Evolutionary conservation across 2,888 invertebrate species (phyloP), one percentile per base, ranked within the genome.

Genomic region (Zhuqinia jingwanae): DNA sequence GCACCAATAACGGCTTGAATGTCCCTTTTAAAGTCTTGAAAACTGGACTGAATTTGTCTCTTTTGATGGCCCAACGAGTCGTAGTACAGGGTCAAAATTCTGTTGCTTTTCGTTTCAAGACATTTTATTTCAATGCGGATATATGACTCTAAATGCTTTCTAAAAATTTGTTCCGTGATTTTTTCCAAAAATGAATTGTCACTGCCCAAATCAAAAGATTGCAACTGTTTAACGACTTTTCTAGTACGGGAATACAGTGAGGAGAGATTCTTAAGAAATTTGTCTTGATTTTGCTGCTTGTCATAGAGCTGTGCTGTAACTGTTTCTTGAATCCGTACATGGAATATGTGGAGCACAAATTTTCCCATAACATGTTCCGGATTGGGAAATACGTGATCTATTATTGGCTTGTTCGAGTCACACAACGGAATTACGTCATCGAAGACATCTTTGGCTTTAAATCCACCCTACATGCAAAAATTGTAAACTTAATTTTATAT

Each of bases 281-380:
- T 96, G 91, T 98, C 97, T 22, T 88, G 88, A 75, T 89, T 88
- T 13, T 82, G 79, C 63, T 89, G 86, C 92, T 96, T 96, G 91
- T 96, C 96, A 0, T 95, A 94, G 76, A 99, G 93, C 92, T 95
- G 96, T 0, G 95, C 95, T 88, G 96, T 95, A 36, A 98, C 89
- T 2, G 90, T 89, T 89, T 92, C 92, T 91, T 96, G 95, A 58
- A 97, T 94, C 92, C 97, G 97, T 8, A 97, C 94, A 91, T 97
- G 97, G 93, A 98, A 99, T 88, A 99, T 96, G 92, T 98, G 98
- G 20, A 99, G 94, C 65, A 99, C 97, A 93, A 99, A 98, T 93
- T 99, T 99, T 85, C 97, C 96, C 97, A 99, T 98, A 10, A 99
- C 98, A 93, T 97, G 97, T 90, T 98, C 97, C 0, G 98, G 98